phyloP scores from a whole-genome alignment of 2,113 vertebrate species.

The Vidua chalybeata region DNA sequence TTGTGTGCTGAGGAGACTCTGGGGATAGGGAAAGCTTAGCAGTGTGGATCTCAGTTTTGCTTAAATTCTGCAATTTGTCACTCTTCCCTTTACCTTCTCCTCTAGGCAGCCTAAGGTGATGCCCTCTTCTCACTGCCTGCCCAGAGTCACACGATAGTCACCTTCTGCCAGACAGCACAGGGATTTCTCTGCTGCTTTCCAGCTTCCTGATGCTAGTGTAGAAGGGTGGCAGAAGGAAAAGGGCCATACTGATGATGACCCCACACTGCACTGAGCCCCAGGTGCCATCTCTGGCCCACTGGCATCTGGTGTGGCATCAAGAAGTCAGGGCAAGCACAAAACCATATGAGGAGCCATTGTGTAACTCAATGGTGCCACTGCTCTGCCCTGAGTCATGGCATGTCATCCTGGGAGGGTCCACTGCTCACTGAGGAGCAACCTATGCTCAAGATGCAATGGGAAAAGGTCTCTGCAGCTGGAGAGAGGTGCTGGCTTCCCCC shows the following conservation, averaged over 20 bases:
- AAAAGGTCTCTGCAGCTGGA: background rate
- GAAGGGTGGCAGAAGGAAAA: constrained; percentile 4
- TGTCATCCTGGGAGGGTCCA: accelerated
- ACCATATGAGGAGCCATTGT: background rate
- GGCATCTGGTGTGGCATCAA: background rate
- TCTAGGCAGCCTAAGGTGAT: constrained; percentile 31
- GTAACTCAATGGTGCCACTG: background rate
- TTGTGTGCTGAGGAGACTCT: background rate
- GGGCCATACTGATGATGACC: constrained; percentile 8
- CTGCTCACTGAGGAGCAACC: background rate
- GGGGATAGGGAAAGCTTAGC: background rate
- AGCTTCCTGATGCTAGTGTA: background rate
- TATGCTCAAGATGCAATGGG: accelerated
- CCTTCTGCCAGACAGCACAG: background rate
- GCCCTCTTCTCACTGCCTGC: background rate
- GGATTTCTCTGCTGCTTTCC: constrained; percentile 25
- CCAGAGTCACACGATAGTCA: background rate
- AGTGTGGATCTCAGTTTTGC: background rate
- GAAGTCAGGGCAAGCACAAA: constrained; percentile 19
- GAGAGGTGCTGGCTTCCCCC: background rate
- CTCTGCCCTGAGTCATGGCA: background rate
- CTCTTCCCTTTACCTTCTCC: constrained; percentile 5
- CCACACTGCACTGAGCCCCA: background rate
- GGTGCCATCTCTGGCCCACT: background rate
- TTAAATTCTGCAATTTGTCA: background rate